Evolutionary conservation across 2,888 invertebrate genomes (phyloP), one percentile per base, ranked within the genome.

Genomic region (Corythucha ciliata): DNA sequence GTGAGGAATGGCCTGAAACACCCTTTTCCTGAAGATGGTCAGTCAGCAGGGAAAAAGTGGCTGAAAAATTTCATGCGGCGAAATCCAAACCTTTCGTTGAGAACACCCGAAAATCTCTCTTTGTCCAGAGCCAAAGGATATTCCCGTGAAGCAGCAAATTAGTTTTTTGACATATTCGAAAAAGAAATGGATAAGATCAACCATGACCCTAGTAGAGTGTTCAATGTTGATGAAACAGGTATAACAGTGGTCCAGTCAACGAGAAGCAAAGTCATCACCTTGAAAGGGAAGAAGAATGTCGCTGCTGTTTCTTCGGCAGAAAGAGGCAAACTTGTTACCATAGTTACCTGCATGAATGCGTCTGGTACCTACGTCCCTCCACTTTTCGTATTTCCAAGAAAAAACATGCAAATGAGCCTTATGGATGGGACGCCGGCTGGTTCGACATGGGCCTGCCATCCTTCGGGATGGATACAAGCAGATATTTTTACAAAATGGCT

Each of bases 181-280:
- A 27, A 22, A n/a, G 45, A 48, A 22, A n/a, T 56, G 3, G 58
- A 60, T 25, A 60, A 60, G 53, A 32, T 59, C 21, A 57, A 62
- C 22, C 53, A 60, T 42, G 55, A 57, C 3, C 58, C 62, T 42
- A 58, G 61, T 44, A 54, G 57, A 46, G 61, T 65, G 39, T 66
- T 59, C 48, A 68, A 66, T 49, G 63, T 66, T 1, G 65, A 67
- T 52, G 66, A 67, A 58, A 65, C 64, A 14, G 67, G 66, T 4
- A 54, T 68, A 6, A 54, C 63, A 21, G 60, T 63, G 12, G 64
- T 66, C 4, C 65, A 60, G 53, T 62, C 57, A 12, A 60, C 60
- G 55, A 59, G 62, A 37, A 56, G 60, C 5, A 47, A 63, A 55
- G 58, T 66, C 24, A 50, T 66, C 27, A 59, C 59, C 4, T 57